Conservation (phyloP, 2,113 vertebrate species). For the Poecile atricapillus region DNA sequence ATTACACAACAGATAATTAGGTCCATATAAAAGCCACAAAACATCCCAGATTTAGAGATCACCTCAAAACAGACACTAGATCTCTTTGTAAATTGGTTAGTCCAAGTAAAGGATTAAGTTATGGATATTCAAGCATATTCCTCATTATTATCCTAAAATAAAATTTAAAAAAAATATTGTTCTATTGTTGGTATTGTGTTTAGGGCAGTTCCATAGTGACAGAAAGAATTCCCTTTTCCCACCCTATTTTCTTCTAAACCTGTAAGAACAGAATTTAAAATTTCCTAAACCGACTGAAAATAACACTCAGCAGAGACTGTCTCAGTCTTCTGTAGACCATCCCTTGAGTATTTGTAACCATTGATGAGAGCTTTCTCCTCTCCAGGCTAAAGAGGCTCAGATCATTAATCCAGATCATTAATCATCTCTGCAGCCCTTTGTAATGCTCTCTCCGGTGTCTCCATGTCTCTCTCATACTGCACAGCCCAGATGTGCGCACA, state of each 20-base stretch:
- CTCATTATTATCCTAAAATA: not conserved
- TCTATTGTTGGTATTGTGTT: not conserved
- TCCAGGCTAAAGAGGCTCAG: not conserved
- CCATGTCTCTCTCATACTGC: not conserved
- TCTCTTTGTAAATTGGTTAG: not conserved
- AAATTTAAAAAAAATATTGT: not conserved
- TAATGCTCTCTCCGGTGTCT: rapidly evolving
- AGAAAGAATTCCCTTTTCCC: rapidly evolving
- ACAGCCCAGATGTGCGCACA: not conserved
- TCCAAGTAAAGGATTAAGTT: not conserved
- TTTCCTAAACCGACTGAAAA: not conserved
- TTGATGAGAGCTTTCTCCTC: not conserved
- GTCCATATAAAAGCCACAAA: not conserved
- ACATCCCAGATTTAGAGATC: not conserved
- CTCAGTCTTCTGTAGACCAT: not conserved
- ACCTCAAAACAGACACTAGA: not conserved
- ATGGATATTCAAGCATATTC: not conserved
- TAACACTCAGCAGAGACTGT: not conserved
- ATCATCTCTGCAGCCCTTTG: not conserved
- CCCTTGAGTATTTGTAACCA: not conserved
- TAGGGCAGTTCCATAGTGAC: not conserved
- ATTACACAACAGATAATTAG: not conserved
- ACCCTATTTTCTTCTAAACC: not conserved
- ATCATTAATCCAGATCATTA: not conserved
- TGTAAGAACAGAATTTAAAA: not conserved